Base-by-base conservation (phyloP, 1,140 invertebrate species). In the Drosophila asahinai region DNA sequence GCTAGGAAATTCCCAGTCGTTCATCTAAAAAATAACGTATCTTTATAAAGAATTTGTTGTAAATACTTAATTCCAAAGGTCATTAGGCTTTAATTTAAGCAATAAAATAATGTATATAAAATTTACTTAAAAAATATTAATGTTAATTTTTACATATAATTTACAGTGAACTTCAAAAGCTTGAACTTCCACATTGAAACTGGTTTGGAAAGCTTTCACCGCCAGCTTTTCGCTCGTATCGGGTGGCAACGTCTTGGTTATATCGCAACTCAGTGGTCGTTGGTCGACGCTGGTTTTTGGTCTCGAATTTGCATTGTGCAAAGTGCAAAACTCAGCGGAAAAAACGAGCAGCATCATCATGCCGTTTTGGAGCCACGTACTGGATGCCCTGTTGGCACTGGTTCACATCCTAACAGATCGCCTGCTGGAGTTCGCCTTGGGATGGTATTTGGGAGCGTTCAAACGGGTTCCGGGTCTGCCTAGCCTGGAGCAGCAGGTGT, bases 391-490 rank as follows among this genome's bases (percentile, higher is more conserved):
- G 11, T 9, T 93, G 19, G 47, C 62, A 14, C 58, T 93, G 15
- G 51, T 81, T 2, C 92, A 93, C 63, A 80, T 92, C 12, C 12
- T 92, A 1, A 71, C 67, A 25, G 91, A 93, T 57, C 63, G 67
- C 2, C 17, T 93, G 5, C 49, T 93, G 62, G 91, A 93, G 58
- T 72, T 91, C 33, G 36, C 62, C 4, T 36, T 93, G n/a, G 89
- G 82, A 36, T 92, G 83, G 81, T 86, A 84, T 80, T 49, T 78
- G 47, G 91, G 91, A 2, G 68, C 78, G 3, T 73, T 77, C 5
- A 81, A 79, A 17, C 62, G 75, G 54, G 81, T 92, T 25, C 94
- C 95, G 25, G 93, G 94, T 25, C 93, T 94, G 17, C 93, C 95
- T 15, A 80, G 71, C 14, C 15, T 78, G 14, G 94, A 94, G 22